Percentiles rank a stretch among this genome's conserved stretches.
Conservation (phyloP, 2,113 vertebrate genomes). For the Thamnaconus septentrionalis region DNA sequence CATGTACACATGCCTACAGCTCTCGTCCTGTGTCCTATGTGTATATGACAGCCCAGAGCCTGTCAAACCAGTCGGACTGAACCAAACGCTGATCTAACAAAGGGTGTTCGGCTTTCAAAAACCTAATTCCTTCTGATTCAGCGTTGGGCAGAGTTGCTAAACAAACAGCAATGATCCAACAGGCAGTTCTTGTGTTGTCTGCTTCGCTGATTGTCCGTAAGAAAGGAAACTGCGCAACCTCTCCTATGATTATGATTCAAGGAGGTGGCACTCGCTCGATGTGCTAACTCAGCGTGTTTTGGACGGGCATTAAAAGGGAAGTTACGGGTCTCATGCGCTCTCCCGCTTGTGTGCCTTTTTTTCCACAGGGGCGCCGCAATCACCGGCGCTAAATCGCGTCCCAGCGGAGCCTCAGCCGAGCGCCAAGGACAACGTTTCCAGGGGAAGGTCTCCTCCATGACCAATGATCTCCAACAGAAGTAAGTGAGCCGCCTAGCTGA, state of each 20-base stretch:
- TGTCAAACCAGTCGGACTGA: constrained; percentile 56
- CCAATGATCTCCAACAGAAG: constrained; percentile 41
- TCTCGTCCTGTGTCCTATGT: constrained; percentile 25
- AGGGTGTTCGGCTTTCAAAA: neutral
- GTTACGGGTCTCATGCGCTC: neutral
- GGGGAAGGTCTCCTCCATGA: neutral
- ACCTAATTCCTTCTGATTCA: neutral
- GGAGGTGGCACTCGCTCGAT: too few species aligned
- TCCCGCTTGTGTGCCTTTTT: constrained; percentile 1
- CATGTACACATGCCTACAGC: constrained; percentile 13
- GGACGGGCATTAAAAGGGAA: neutral
- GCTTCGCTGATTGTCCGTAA: neutral
- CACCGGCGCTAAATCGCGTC: constrained; percentile 2
- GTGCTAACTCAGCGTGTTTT: constrained; percentile 6
- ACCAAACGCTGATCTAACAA: constrained; percentile 13
- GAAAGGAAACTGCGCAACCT: neutral
- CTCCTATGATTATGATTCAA: neutral
- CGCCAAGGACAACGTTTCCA: neutral
- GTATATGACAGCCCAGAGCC: constrained; percentile 21
- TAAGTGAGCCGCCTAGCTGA: constrained; percentile 9
- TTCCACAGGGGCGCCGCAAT: constrained; percentile 14
- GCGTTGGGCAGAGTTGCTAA: neutral
- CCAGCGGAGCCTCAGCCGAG: neutral
- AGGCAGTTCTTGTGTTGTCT: neutral
- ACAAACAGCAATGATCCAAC: neutral